Evolutionary conservation across 2,113 vertebrate species (phyloP).

Genomic region (Ctenodactylus gundi): DNA sequence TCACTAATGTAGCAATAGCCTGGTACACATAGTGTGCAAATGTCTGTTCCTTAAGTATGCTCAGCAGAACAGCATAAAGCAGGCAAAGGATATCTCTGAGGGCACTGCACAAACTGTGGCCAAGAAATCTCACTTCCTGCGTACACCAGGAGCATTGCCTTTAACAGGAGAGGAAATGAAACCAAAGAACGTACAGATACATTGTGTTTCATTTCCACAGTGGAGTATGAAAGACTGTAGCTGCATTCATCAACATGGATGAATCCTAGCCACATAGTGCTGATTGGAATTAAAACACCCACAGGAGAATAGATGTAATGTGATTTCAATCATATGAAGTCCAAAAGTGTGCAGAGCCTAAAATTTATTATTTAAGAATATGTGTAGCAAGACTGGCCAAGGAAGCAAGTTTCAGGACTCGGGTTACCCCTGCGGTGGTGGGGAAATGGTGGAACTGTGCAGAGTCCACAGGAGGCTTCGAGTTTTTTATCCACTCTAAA

Average conservation of each 20-base stretch:
- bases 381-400: not conserved
- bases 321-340: slow-evolving; percentile 28
- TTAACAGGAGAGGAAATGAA: not conserved
- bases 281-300: slow-evolving; percentile 4
- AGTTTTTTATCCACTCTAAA: not conserved
- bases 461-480: not conserved
- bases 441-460: not conserved
- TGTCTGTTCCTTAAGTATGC: not conserved
- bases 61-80: not conserved
- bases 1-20: no score
- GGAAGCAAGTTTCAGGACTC: not conserved
- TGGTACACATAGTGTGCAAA: not conserved
- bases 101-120: not conserved
- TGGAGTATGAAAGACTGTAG: not conserved
- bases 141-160: not conserved
- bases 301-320: slow-evolving; percentile 37
- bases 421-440: not conserved
- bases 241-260: not conserved
- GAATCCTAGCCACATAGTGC: slow-evolving; percentile 12
- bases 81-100: not conserved
- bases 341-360: slow-evolving; percentile 21
- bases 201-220: not conserved
- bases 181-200: not conserved
- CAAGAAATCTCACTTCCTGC: not conserved
- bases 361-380: slow-evolving; percentile 10